These are phyloP conservation scores for Sebastes fasciatus DNA, from an alignment of 2,113 vertebrate species.

Conservation along the genomic window DNA sequence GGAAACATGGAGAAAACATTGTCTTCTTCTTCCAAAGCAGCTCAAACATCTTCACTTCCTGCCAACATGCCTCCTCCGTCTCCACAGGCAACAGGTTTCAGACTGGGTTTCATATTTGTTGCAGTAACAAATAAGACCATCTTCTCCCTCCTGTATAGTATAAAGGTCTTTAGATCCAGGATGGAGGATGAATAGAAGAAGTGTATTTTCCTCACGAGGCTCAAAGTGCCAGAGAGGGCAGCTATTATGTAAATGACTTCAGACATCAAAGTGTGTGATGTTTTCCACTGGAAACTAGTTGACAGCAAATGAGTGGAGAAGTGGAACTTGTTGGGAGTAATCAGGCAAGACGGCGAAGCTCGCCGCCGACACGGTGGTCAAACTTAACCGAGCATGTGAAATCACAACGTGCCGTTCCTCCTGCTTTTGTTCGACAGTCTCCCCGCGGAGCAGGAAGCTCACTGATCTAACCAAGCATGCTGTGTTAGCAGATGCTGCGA, in stretches of 20 bases:
- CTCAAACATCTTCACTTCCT: conserved; percentile 19
- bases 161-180: background rate
- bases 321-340: conserved; percentile 71
- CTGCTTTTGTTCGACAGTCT: conserved; percentile 35
- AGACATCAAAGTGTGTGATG: conserved; percentile 53
- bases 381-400: conserved; percentile 64
- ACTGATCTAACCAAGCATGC: conserved; percentile 34
- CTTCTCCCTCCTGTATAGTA: background rate
- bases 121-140: background rate
- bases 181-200: background rate
- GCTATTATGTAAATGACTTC: conserved; percentile 37
- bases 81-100: conserved; percentile 3
- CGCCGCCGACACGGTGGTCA: conserved; percentile 54
- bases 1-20: conserved; percentile 43
- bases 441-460: conserved; percentile 37
- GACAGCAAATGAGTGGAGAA: conserved; percentile 41
- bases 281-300: conserved; percentile 45
- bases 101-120: background rate
- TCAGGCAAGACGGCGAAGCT: conserved; percentile 56
- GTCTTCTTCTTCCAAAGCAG: conserved; percentile 19
- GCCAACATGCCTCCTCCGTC: background rate
- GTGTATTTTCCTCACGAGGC: background rate
- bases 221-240: background rate
- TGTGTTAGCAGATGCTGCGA: conserved; percentile 33
- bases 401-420: conserved; percentile 10